phyloP scores from a whole-genome alignment of 2,113 vertebrate species.

The Bucco capensis region DNA sequence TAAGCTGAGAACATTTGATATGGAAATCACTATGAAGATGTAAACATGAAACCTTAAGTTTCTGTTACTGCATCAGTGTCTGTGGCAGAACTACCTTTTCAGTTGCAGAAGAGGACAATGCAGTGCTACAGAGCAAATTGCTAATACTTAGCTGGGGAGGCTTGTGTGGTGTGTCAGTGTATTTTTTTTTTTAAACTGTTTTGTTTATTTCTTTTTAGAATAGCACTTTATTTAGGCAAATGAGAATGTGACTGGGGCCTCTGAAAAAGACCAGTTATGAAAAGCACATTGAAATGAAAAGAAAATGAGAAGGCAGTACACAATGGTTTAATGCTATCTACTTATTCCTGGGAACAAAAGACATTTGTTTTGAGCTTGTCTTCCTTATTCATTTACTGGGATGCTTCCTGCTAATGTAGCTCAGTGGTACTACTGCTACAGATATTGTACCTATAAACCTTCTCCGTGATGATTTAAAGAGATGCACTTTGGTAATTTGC shows the following conservation, averaged over 20 bases:
- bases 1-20: neutral
- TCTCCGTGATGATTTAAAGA: neutral
- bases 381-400: conserved; percentile 26
- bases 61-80: neutral
- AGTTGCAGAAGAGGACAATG: neutral
- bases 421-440: neutral
- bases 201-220: neutral
- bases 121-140: neutral
- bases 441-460: conserved; percentile 32
- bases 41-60: neutral
- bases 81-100: neutral
- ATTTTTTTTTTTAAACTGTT: neutral
- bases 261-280: neutral
- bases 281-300: neutral
- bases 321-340: neutral
- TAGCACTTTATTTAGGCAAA: neutral
- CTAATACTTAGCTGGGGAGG: neutral
- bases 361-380: conserved; percentile 1
- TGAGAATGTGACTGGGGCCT: neutral
- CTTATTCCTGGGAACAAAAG: conserved; percentile 33
- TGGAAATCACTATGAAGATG: neutral
- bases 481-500: neutral
- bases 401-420: conserved; percentile 16
- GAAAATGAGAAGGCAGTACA: neutral
- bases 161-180: neutral